Percentiles rank a stretch among this genome's conserved stretches.
Evolutionary conservation across 2,113 vertebrate genomes (phyloP).

Genomic region (Podarcis muralis): DNA sequence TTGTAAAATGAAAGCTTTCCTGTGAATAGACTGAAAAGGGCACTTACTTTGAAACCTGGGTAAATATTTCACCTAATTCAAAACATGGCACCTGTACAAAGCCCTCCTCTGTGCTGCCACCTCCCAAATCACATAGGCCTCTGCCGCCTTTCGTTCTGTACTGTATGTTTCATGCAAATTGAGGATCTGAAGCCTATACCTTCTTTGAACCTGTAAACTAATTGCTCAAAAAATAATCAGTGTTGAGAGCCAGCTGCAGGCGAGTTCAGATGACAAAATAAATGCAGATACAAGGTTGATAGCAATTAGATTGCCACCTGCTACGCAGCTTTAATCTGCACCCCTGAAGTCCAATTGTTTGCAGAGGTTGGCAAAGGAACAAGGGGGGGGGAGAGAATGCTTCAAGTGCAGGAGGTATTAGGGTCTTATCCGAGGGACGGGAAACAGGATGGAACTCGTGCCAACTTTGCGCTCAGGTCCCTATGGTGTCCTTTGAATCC

Average conservation of each 20-base stretch:
- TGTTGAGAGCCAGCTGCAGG: constrained; percentile 64
- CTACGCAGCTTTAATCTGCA: constrained; percentile 61
- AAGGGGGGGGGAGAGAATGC: constrained; percentile 1
- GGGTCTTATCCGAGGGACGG: constrained; percentile 8
- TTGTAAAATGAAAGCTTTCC: fast-evolving
- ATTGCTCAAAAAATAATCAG: constrained; percentile 41
- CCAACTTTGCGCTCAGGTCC: neutral
- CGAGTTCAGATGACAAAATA: constrained; percentile 56
- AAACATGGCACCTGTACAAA: neutral
- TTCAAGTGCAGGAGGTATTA: constrained; percentile 13
- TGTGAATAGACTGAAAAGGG: neutral
- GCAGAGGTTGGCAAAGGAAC: constrained; percentile 39
- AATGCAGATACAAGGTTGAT: constrained; percentile 58
- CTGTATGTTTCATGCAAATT: neutral
- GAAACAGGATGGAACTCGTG: neutral
- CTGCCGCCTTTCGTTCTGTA: neutral
- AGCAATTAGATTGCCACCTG: constrained; percentile 73
- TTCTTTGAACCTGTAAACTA: constrained; percentile 52
- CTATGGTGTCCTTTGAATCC: neutral
- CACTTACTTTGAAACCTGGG: neutral
- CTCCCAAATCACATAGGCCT: neutral
- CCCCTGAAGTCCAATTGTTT: constrained; percentile 60
- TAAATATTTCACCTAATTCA: neutral
- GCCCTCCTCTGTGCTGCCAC: neutral
- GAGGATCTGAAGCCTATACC: neutral